Evolutionary conservation across 2,888 invertebrate species (phyloP).

Genomic region (Dicycla oo): DNA sequence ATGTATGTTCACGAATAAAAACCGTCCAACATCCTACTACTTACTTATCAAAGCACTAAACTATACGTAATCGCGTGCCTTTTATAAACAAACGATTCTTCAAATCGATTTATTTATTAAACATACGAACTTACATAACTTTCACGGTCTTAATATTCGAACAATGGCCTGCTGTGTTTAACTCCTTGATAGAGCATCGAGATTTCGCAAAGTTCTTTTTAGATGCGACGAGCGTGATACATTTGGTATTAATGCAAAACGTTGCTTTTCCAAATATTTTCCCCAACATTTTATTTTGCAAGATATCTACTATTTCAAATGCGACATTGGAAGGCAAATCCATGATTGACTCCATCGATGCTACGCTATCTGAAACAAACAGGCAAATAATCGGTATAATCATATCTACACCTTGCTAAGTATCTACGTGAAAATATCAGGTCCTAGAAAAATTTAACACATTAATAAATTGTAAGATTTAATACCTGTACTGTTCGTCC

Average conservation of each 20-base stretch:
- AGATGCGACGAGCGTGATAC: conserved; percentile 78
- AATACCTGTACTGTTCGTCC: conserved; percentile 80
- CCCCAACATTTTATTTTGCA: conserved; percentile 83
- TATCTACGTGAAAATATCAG: background rate
- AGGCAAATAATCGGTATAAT: conserved; percentile 8
- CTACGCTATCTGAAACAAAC: conserved; percentile 80
- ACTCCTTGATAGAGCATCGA: conserved; percentile 80
- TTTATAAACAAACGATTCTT: conserved; percentile 68
- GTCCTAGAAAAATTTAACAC: background rate
- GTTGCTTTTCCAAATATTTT: conserved; percentile 85
- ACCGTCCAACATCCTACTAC: conserved; percentile 30
- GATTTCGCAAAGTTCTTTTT: conserved; percentile 82
- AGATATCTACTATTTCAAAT: conserved; percentile 84
- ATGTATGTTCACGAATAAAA: conserved; percentile 24
- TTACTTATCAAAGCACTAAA: conserved; percentile 59
- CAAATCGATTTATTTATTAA: conserved; percentile 73
- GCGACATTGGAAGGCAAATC: conserved; percentile 85
- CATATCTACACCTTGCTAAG: background rate
- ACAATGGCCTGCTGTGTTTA: conserved; percentile 81
- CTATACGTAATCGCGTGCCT: conserved; percentile 42
- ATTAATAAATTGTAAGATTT: conserved; percentile 2
- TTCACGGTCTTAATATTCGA: conserved; percentile 75
- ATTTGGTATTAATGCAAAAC: conserved; percentile 83
- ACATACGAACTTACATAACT: conserved; percentile 73
- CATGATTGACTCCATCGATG: conserved; percentile 84